Evolutionary conservation across 1,140 invertebrate species (phyloP).

Genomic region (Bombus impatiens): DNA sequence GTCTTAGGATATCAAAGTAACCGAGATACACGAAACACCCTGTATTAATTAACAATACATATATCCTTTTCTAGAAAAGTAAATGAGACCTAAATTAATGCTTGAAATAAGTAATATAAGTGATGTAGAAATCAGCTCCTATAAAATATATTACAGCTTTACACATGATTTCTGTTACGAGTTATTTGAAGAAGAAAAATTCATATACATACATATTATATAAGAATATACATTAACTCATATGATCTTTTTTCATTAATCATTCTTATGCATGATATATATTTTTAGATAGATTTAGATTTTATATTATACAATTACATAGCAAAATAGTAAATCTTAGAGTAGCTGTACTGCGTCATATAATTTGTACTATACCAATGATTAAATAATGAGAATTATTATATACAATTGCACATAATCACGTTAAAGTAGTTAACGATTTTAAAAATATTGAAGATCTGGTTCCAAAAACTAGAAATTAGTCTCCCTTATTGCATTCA

Average conservation of each 20-base stretch:
- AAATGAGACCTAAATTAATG: not conserved
- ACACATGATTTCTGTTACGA: not conserved
- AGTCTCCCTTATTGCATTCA: constrained; percentile 15
- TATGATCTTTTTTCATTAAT: not conserved
- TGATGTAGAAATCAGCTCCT: not conserved
- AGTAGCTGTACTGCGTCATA: constrained; percentile 4
- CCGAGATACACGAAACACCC: not conserved
- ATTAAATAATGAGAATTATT: constrained; percentile 23
- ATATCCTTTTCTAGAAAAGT: not conserved
- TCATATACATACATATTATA: not conserved
- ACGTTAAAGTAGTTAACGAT: constrained; percentile 4
- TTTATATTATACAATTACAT: constrained; percentile 13
- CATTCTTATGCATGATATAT: not conserved
- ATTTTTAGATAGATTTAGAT: not conserved
- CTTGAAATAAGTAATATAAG: not conserved
- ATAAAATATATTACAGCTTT: not conserved
- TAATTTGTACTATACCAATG: constrained; percentile 41
- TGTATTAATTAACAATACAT: not conserved
- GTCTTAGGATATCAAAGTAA: not conserved
- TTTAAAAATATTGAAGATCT: constrained; percentile 5
- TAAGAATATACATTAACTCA: not conserved
- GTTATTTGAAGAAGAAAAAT: not conserved
- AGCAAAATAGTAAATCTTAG: constrained; percentile 1
- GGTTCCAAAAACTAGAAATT: not conserved
- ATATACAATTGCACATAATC: constrained; percentile 20